phyloP scores from a whole-genome alignment of 2,888 invertebrate species.

The Conus canariensis region DNA sequence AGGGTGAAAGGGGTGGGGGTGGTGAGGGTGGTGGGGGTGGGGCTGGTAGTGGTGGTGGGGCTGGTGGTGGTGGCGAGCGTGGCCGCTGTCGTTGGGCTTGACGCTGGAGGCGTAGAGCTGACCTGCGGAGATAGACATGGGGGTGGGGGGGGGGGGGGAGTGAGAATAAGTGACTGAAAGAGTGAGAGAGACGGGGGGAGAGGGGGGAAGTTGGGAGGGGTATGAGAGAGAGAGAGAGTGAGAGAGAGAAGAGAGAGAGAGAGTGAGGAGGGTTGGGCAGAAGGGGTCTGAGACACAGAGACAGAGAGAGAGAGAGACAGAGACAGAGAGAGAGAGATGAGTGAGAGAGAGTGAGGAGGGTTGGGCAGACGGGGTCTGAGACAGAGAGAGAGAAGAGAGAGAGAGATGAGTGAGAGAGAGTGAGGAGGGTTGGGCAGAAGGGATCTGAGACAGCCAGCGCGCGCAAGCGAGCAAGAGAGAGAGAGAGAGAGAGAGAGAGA shows the following conservation, averaged over 20 bases:
- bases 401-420: no score
- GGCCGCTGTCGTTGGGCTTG: not conserved
- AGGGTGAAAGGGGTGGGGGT: not conserved
- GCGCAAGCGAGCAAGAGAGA: not conserved
- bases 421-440: no score
- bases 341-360: no score
- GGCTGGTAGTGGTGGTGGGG: not conserved
- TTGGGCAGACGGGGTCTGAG: no score
- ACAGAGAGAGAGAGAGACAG: no score
- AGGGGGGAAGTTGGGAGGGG: not conserved
- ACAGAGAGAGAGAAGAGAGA: no score
- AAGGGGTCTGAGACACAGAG: no score
- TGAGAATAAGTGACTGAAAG: not conserved
- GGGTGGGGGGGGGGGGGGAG: not conserved
- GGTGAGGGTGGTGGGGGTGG: not conserved
- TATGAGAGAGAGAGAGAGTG: not conserved
- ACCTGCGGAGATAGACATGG: not conserved
- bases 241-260: not conserved
- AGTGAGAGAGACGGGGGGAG: not conserved
- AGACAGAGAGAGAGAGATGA: no score
- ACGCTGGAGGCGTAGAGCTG: conserved; percentile 8
- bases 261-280: not conserved
- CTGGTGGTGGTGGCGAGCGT: not conserved
- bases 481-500: no score
- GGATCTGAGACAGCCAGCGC: no score